phyloP scores from a whole-genome alignment of 2,888 invertebrate genomes.

The Apantesis nais region DNA sequence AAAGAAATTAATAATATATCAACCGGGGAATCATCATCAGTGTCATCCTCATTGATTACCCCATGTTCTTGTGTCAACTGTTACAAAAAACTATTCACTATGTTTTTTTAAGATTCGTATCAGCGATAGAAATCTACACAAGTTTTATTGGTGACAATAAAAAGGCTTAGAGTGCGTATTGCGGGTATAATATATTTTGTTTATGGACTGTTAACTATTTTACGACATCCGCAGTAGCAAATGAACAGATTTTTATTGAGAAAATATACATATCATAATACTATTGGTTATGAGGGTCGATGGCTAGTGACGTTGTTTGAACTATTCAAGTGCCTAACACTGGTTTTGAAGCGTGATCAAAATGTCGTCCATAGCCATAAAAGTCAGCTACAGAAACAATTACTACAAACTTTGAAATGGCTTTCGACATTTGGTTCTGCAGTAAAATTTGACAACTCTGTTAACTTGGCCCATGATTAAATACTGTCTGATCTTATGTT shows the following conservation, averaged over 20 bases:
- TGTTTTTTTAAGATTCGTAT: background rate
- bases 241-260: conserved; percentile 17
- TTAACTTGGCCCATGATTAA: too few relatives aligned
- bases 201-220: conserved; percentile 29
- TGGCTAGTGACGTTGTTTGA: background rate
- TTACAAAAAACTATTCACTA: background rate
- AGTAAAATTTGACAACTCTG: too few relatives aligned
- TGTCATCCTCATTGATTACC: too few relatives aligned
- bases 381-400: too few relatives aligned
- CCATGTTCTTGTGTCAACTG: background rate
- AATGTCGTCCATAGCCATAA: background rate
- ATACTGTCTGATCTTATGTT: too few relatives aligned
- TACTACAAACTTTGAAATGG: too few relatives aligned
- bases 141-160: background rate
- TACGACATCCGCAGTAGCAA: conserved; percentile 17
- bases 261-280: conserved; percentile 25
- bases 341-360: background rate
- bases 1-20: too few relatives aligned
- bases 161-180: background rate
- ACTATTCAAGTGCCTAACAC: background rate
- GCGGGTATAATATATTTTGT: conserved; percentile 12
- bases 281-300: background rate
- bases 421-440: too few relatives aligned
- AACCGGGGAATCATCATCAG: too few relatives aligned
- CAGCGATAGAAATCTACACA: background rate